These are phyloP conservation scores for Albula glossodonta DNA, from an alignment of 2,113 vertebrate species.

Conservation along the genomic window DNA sequence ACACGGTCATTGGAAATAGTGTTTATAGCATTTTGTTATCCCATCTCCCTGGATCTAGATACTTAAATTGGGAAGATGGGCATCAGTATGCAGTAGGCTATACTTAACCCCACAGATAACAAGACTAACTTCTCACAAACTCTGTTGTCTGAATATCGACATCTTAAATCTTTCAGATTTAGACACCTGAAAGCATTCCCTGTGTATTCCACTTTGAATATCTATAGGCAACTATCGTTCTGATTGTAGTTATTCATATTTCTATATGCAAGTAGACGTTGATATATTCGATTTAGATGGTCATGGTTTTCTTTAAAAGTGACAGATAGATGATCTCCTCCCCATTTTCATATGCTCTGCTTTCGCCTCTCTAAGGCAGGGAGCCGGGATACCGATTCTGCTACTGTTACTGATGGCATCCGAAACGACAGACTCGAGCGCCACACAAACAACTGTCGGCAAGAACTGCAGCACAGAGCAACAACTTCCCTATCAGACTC, in stretches of 20 bases:
- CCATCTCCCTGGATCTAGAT: slow-evolving; percentile 24
- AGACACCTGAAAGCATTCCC: too few relatives aligned
- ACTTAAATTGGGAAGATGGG: slow-evolving; percentile 34
- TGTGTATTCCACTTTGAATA: neutral
- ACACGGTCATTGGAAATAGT: slow-evolving; percentile 41
- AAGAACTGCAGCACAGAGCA: slow-evolving; percentile 46
- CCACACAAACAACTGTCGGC: slow-evolving; percentile 52
- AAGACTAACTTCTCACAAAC: neutral
- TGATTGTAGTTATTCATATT: neutral
- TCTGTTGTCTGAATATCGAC: neutral
- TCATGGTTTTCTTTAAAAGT: slow-evolving; percentile 33
- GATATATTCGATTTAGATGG: neutral
- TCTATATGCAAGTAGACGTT: neutral
- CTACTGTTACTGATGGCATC: slow-evolving; percentile 62
- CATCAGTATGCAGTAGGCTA: neutral
- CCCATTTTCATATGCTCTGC: slow-evolving; percentile 60
- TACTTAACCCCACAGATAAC: neutral
- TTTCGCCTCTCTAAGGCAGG: slow-evolving; percentile 53
- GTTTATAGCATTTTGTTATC: slow-evolving; percentile 51
- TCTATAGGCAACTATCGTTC: neutral
- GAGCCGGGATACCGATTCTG: slow-evolving; percentile 50
- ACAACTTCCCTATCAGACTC: slow-evolving; percentile 34
- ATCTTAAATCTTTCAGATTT: neutral
- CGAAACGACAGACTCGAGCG: slow-evolving; percentile 56
- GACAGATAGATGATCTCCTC: slow-evolving; percentile 58